Conservation (phyloP, 2,113 vertebrate genomes). For the Atherinomorus stipes region DNA sequence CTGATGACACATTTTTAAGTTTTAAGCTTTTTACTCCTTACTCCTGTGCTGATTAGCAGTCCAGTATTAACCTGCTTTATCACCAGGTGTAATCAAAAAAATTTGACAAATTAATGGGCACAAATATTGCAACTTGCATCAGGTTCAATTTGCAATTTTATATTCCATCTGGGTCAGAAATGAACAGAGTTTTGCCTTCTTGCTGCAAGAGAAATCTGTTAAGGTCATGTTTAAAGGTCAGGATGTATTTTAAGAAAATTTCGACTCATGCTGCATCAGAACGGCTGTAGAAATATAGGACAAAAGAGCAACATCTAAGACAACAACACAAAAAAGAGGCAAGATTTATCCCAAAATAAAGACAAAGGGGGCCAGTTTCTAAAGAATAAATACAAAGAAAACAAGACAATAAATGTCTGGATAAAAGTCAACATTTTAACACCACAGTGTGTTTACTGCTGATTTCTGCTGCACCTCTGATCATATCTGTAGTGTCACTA, state of each 20-base stretch:
- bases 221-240: constrained; percentile 48
- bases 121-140: constrained; percentile 2
- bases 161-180: not conserved
- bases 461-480: not conserved
- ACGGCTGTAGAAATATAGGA: constrained; percentile 7
- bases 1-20: not conserved
- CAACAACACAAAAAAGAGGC: not conserved
- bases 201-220: constrained; percentile 22
- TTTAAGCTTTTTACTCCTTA: no score
- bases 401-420: not conserved
- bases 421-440: not conserved
- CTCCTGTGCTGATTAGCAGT: not conserved
- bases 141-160: not conserved
- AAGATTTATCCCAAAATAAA: not conserved
- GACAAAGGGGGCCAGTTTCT: not conserved
- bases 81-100: not conserved
- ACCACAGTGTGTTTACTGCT: not conserved
- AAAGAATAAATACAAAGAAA: not conserved
- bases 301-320: not conserved
- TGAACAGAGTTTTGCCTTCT: not conserved
- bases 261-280: not conserved
- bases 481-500: no score
- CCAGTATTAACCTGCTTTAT: not conserved
- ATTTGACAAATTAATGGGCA: not conserved
- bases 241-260: constrained; percentile 37